A percentile compares a stretch with the other conserved stretches of the same genome.
Conservation (phyloP, 2,888 invertebrate genomes). For the Plusia festucae region DNA sequence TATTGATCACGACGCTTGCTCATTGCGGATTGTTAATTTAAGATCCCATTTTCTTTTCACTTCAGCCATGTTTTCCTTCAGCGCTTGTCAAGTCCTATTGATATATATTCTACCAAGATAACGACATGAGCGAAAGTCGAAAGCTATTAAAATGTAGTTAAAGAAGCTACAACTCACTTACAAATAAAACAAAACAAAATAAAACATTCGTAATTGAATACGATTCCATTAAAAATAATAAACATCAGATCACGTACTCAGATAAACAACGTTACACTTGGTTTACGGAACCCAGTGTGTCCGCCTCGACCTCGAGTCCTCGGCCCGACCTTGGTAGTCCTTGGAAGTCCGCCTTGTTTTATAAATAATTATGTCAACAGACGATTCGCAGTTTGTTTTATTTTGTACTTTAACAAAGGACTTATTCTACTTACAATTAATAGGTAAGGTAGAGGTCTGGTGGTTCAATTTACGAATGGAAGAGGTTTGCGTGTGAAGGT, state of each 20-base stretch:
- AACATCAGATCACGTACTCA: not conserved
- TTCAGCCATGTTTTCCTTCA: too few relatives aligned
- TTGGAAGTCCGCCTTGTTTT: slow-evolving; percentile 20
- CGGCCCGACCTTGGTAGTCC: slow-evolving; percentile 22
- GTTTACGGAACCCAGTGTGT: not conserved
- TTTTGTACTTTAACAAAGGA: not conserved
- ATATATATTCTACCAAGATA: too few relatives aligned
- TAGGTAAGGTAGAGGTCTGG: not conserved
- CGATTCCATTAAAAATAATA: not conserved
- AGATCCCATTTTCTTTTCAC: too few relatives aligned
- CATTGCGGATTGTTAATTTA: too few relatives aligned
- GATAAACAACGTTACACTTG: not conserved
- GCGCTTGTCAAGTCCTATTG: too few relatives aligned
- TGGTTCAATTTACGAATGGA: not conserved
- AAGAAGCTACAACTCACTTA: too few relatives aligned
- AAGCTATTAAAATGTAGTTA: too few relatives aligned
- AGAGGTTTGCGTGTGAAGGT: too few relatives aligned
- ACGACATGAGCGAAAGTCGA: too few relatives aligned
- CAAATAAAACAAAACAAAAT: not conserved
- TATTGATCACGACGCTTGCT: too few relatives aligned
- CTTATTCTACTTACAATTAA: not conserved
- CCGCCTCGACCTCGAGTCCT: slow-evolving; percentile 18
- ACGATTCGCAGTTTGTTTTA: slow-evolving; percentile 9
- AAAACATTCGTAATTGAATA: not conserved
- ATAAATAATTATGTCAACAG: slow-evolving; percentile 34